Evolutionary conservation across 2,888 invertebrate species (phyloP), one percentile per base, ranked within the genome.

Genomic region (Drosophila dives): DNA sequence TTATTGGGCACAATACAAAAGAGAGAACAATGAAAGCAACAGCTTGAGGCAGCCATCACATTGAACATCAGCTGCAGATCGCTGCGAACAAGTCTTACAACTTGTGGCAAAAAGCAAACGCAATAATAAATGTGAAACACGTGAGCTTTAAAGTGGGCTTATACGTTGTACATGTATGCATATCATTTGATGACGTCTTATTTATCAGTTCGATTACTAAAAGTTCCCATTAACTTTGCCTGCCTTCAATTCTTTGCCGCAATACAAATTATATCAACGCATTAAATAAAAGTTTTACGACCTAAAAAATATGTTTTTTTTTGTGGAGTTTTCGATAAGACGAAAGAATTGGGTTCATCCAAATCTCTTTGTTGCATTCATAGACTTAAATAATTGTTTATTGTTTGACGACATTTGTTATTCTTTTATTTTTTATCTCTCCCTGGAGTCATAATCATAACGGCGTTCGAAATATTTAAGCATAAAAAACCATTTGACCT

Each of bases 1-100:
- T 86, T 81, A 72, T 74, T 66, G 64, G 59, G 72, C 70, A 72
- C 82, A 85, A 87, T 72, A 70, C 80, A 89, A 84, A 81, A 64
- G 79, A 76, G 81, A 72, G 68, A 84, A 87, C 82, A 84, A 85
- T 85, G 70, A 71, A 66, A 61, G 48, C 59, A 65, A 54, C 29
- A 55, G 53, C 58, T 64, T 54, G 34, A 62, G 75, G 62, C 89
- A 59, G 65, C 61, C 80, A 66, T 23, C 72, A 58, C 48, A 61
- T 56, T 26, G 15, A 48, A 78, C 55, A 83, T 89, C 86, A 89
- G 36, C 32, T 71, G 67, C 70, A 66, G 60, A 42, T 32, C 26
- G 51, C 38, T 29, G 26, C 17, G 33, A 60, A 62, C 53, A 34
- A 40, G 48, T 40, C 34, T 60, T 56, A 26, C 60, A 48, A 60